phyloP scores from a whole-genome alignment of 2,888 invertebrate genomes.

The Ceraclea dissimilis region DNA sequence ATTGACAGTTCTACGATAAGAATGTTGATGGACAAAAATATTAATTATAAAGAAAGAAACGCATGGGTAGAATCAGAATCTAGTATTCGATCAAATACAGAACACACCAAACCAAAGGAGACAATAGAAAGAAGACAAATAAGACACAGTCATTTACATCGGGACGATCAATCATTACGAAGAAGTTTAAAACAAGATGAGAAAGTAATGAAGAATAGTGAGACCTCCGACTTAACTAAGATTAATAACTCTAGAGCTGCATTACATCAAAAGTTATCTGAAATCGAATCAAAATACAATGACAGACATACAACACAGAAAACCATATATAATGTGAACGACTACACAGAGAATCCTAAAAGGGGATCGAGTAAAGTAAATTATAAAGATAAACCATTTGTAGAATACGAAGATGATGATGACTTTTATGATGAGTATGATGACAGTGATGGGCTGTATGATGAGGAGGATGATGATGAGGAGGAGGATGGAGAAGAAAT shows the following conservation, averaged over 20 bases:
- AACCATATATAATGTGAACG: not conserved
- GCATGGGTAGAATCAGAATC: slow-evolving; percentile 3
- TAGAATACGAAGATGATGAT: slow-evolving; percentile 29
- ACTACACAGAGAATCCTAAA: slow-evolving; percentile 11
- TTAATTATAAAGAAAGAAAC: not conserved
- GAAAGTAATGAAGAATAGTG: slow-evolving; percentile 27
- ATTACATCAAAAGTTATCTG: slow-evolving; percentile 1
- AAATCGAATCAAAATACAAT: not conserved
- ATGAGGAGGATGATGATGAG: slow-evolving; percentile 24
- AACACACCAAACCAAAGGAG: not conserved
- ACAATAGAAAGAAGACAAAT: slow-evolving; percentile 26
- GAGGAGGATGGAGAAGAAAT: slow-evolving; percentile 7
- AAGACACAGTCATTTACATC: slow-evolving; percentile 29
- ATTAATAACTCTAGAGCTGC: slow-evolving; percentile 6
- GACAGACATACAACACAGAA: slow-evolving; percentile 8
- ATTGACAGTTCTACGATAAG: slow-evolving; percentile 3
- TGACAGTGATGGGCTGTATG: slow-evolving; percentile 36
- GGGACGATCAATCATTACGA: slow-evolving; percentile 14
- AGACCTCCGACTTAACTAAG: slow-evolving; percentile 19
- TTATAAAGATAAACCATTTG: slow-evolving; percentile 26
- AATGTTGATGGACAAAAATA: slow-evolving; percentile 1
- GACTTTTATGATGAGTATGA: slow-evolving; percentile 33
- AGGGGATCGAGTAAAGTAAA: not conserved
- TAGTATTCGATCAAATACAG: not conserved
- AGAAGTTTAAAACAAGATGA: slow-evolving; percentile 28